Conservation (phyloP, 1,140 invertebrate species). For the Neotoxoptera formosana region DNA sequence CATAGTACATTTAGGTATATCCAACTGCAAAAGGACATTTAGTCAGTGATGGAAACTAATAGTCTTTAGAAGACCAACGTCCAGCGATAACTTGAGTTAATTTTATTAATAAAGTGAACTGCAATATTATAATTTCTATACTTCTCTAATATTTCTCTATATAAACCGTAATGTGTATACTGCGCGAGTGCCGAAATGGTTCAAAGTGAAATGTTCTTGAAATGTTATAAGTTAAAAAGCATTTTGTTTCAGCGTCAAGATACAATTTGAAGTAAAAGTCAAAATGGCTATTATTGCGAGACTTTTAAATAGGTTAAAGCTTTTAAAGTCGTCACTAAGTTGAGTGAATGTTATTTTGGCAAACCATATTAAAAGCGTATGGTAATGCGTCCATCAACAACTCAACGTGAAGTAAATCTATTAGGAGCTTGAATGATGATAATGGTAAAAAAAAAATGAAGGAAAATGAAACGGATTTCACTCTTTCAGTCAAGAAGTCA, state of each 20-base stretch:
- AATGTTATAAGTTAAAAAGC: neutral
- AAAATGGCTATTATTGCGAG: neutral
- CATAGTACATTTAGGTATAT: too few relatives aligned
- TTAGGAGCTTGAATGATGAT: neutral
- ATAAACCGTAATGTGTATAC: too few relatives aligned
- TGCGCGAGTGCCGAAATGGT: neutral
- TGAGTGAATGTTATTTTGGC: neutral
- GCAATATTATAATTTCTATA: too few relatives aligned
- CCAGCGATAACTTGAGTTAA: neutral
- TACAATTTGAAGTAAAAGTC: neutral
- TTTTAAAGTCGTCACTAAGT: neutral
- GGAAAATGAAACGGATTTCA: neutral
- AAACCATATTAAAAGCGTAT: neutral
- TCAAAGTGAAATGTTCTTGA: neutral
- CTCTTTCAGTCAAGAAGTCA: neutral
- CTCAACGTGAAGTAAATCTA: neutral
- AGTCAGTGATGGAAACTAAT: too few relatives aligned
- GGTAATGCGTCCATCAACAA: neutral
- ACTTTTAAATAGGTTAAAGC: constrained; percentile 1
- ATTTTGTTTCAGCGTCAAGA: neutral
- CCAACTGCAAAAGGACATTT: too few relatives aligned
- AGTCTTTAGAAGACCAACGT: neutral
- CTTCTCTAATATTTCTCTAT: too few relatives aligned
- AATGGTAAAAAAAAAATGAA: neutral
- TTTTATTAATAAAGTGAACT: too few relatives aligned